Evolutionary conservation across 2,888 invertebrate species (phyloP), one percentile per base, ranked within the genome.

Genomic region (Schizotus pectinicornis): DNA sequence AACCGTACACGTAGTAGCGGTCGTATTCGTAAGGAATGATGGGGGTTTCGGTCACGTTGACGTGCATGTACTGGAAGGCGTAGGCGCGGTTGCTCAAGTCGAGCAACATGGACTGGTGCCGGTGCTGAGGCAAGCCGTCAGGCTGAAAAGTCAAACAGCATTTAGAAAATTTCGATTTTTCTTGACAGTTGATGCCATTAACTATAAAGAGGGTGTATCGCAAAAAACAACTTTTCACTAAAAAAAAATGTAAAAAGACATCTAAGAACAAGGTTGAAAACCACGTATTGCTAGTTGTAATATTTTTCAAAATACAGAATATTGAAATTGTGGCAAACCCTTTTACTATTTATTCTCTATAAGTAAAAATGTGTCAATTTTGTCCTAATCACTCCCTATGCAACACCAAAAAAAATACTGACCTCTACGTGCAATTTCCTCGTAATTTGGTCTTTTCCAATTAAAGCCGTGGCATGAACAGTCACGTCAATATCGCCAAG

Each of bases 41-140:
- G 1, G 98, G 94, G 1, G 91, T 91, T 79, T 98, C 96, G 0
- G 96, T 95, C 5, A 98, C 89, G 79, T 95, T 95, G 1, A 97
- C 93, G 80, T 97, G 95, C 88, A 98, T 90, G 78, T 96, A 95
- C 72, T 96, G 95, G 81, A 96, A 90, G 48, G 93, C 89, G 79
- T 92, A 92, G 0, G 95, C 94, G 34, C 94, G 87, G 80, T 91
- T 95, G 63, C 95, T 95, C 56, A 98, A 84, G 83, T 98, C 97
- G 7, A 98, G 82, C 0, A 98, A 83, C 42, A 95, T 87, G 0
- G 97, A 92, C 67, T 97, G 95, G 82, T 98, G 97, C 0, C 95
- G 87, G 79, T 92, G 86, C 73, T 97, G 97, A 0, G 94, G 92
- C 1, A 97, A 81, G 7, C 98, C 98, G 79, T 98, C 96, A 5